phyloP scores from a whole-genome alignment of 2,113 vertebrate genomes.

The Trinectes maculatus region DNA sequence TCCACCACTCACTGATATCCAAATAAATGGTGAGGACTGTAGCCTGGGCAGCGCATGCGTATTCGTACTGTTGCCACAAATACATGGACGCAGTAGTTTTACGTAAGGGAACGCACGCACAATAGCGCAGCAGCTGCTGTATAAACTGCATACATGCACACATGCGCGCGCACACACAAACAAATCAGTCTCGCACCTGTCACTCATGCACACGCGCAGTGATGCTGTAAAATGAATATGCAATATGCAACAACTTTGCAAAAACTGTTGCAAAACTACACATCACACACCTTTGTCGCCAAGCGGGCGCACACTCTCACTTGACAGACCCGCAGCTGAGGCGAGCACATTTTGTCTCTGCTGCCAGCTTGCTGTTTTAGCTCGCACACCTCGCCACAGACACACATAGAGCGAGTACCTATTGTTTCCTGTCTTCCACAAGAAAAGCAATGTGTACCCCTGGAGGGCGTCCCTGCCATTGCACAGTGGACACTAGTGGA shows the following conservation, averaged over 20 bases:
- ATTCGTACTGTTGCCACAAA: constrained; percentile 11
- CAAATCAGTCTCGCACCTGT: constrained; percentile 25
- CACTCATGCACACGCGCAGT: constrained; percentile 5
- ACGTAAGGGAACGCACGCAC: neutral
- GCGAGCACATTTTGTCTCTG: constrained; percentile 44
- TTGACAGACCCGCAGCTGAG: constrained; percentile 40
- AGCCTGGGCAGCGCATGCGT: constrained; percentile 59
- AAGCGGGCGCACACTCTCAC: constrained; percentile 11
- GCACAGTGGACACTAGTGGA: constrained; percentile 18
- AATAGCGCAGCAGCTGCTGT: neutral
- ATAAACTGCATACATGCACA: neutral
- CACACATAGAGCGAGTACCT: constrained; percentile 23
- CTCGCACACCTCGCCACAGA: neutral
- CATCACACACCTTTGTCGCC: neutral
- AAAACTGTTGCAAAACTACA: neutral
- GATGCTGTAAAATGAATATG: constrained; percentile 9
- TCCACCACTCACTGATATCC: constrained; percentile 28
- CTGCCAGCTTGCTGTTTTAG: constrained; percentile 18
- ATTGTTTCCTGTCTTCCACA: constrained; percentile 6
- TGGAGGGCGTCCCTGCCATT: neutral
- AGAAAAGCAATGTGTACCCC: neutral
- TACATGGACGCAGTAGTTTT: constrained; percentile 3
- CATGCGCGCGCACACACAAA: constrained; percentile 4
- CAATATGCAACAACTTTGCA: constrained; percentile 35
- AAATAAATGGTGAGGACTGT: constrained; percentile 30